Base-by-base conservation (phyloP, 2,797 vertebrate genomes). In the Alca torda region DNA sequence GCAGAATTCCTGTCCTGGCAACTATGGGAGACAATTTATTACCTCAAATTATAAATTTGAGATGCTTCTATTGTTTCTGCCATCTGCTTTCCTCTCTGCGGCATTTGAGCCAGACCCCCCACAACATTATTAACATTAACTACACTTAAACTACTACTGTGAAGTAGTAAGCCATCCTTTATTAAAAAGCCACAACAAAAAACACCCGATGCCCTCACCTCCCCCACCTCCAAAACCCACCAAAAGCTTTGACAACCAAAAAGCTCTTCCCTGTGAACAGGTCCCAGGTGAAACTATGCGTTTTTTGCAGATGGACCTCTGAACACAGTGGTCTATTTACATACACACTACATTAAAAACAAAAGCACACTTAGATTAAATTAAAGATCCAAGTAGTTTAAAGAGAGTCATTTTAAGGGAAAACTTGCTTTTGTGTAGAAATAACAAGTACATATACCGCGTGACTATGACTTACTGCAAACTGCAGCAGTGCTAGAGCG, bases 131-230 rank as follows among this genome's bases (percentile, higher is more conserved):
- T 69, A 80, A 63, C 20, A 50, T 46, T 68, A 88, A 51, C 48
- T 56, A 43, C 18, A 76, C 10, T 69, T 76, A 80, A 89, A 45
- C 25, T 57, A 57, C 24, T 84, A 43, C 12, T 65, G 33, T 37
- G 24, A 83, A 83, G 53, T 46, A 68, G 75, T 26, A 85, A 87
- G 31, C 31, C 18, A 65, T 6, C 19, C 13, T 72, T 72, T 43
- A 68, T 43, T 60, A 81, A 88, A 78, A 64, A 30, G 13, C 39
- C 84, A 26, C 8, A 43, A 20, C 37, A 61, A 35, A 20, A 35
- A 0, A 7, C 25, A 45, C 4, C 23, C 6, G 53, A 37, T 30
- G 18, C 7, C 24, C 41, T 69, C 59, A 45, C 45, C 0, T 2
- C 8, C 4, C 2, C 53, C 9, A 8, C 9, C 20, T 67, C 37